Conservation (phyloP, 2,113 vertebrate species). For the Odocoileus virginianus region DNA sequence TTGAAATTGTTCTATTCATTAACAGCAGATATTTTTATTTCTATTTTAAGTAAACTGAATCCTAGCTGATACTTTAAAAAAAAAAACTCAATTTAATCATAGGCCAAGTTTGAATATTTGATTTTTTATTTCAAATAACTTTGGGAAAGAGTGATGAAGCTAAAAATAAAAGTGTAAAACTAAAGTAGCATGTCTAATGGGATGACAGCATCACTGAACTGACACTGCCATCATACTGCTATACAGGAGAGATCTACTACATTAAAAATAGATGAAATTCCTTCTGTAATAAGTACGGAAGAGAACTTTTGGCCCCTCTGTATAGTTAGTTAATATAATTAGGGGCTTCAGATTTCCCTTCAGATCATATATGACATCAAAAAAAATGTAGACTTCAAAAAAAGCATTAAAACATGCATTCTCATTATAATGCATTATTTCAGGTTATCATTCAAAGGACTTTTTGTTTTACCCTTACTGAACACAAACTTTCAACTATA, state of each 20-base stretch:
- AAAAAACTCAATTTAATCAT: not conserved
- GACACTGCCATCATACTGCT: not conserved
- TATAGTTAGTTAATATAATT: not conserved
- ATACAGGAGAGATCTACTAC: not conserved
- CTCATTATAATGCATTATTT: not conserved
- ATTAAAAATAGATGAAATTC: not conserved
- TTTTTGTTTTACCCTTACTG: not conserved
- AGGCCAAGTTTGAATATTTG: not conserved
- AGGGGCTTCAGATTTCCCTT: not conserved
- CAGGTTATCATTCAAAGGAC: not conserved
- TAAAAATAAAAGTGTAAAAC: conserved; percentile 10
- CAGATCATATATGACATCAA: not conserved
- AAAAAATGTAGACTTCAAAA: not conserved
- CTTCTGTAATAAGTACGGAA: not conserved
- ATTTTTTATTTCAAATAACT: conserved; percentile 18
- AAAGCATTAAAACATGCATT: not conserved
- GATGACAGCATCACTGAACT: not conserved
- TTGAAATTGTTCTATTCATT: conserved; percentile 15
- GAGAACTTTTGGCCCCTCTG: not conserved
- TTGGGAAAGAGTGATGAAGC: not conserved
- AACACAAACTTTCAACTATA: not conserved
- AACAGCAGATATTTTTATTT: conserved; percentile 15
- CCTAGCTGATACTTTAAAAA: not conserved
- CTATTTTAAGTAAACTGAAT: not conserved
- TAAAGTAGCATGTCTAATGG: not conserved